Percentiles rank a stretch among this genome's conserved stretches.
phyloP scores from a whole-genome alignment of 2,888 invertebrate species.

The Caenorhabditis zanzibari region DNA sequence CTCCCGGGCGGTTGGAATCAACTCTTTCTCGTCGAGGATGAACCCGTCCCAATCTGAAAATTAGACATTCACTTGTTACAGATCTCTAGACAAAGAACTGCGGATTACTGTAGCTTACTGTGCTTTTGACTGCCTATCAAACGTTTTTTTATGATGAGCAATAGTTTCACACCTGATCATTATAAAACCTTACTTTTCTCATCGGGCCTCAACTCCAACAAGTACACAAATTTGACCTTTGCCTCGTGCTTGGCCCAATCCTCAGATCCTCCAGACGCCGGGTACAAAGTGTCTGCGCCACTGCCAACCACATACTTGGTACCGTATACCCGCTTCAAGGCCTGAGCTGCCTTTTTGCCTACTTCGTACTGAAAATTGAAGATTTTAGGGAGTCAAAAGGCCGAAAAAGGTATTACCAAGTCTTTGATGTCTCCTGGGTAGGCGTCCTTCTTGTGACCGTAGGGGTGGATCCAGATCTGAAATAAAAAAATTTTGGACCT shows the following conservation, averaged over 20 bases:
- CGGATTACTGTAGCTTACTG: no score
- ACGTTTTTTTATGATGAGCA: no score
- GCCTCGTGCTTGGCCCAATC: constrained; percentile 83
- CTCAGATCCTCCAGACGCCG: constrained; percentile 83
- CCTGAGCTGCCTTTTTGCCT: constrained; percentile 80
- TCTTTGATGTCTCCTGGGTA: constrained; percentile 83
- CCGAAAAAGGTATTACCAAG: constrained; percentile 67
- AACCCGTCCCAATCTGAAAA: constrained; percentile 83
- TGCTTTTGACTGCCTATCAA: no score
- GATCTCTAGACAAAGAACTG: no score
- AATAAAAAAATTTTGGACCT: neutral
- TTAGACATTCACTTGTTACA: neutral
- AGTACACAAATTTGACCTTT: constrained; percentile 82
- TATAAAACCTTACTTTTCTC: constrained; percentile 78
- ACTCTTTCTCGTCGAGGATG: constrained; percentile 81
- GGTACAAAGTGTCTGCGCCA: constrained; percentile 83
- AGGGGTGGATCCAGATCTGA: constrained; percentile 79
- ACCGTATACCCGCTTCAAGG: constrained; percentile 80
- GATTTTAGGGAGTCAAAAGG: no score
- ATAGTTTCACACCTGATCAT: no score
- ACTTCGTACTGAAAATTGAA: constrained; percentile 79
- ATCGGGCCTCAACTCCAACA: constrained; percentile 82
- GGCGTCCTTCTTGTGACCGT: constrained; percentile 79
- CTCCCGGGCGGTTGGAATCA: constrained; percentile 82
- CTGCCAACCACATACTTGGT: constrained; percentile 82